Evolutionary conservation across 2,888 invertebrate species (phyloP).

Genomic region (Strigamia transsilvanica): DNA sequence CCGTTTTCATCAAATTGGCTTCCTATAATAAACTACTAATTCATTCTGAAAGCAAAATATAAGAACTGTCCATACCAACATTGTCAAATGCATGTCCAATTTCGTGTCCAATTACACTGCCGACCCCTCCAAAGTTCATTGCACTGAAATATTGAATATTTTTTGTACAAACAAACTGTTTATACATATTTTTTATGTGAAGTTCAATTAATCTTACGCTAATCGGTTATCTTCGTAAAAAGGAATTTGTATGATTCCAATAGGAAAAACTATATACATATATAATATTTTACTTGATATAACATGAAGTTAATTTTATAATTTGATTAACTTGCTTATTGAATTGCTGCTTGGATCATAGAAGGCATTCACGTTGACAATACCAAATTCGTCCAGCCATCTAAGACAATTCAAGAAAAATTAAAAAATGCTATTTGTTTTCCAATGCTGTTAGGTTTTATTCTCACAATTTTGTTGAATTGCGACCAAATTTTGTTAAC

Average conservation of each 20-base stretch:
- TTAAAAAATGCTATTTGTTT: neutral
- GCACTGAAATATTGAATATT: neutral
- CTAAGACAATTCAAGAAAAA: neutral
- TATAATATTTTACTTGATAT: no score
- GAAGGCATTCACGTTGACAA: constrained; percentile 81
- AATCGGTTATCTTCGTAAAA: neutral
- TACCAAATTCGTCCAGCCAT: neutral
- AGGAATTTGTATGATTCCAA: neutral
- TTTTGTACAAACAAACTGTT: neutral
- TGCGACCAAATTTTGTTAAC: neutral
- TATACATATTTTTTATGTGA: neutral
- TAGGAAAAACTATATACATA: neutral
- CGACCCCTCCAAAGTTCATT: neutral
- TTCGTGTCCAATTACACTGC: neutral
- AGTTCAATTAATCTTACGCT: neutral
- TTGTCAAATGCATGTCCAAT: neutral
- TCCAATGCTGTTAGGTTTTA: no score
- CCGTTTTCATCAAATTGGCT: neutral
- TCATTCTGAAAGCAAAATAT: no score
- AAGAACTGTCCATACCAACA: neutral
- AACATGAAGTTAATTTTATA: neutral
- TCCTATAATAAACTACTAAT: neutral
- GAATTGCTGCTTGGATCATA: constrained; percentile 95
- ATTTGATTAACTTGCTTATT: constrained; percentile 70
- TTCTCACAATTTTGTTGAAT: neutral